These are phyloP conservation scores for Metridium senile DNA, from an alignment of 92 coral and sea anemone species.

Conservation along the genomic window DNA sequence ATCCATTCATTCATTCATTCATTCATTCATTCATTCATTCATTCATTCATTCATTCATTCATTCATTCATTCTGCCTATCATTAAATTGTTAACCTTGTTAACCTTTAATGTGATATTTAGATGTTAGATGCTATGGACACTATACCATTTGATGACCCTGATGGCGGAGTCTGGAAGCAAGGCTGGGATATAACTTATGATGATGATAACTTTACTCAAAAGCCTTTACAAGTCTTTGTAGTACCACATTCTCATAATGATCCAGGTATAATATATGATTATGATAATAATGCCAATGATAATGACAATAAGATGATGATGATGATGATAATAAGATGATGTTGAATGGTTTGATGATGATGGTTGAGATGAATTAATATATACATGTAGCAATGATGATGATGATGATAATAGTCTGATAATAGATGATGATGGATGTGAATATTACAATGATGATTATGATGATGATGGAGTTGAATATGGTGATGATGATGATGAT, in stretches of 20 bases:
- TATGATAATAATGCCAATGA: not conserved
- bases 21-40: no score
- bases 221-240: constrained; percentile 90
- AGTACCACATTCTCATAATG: constrained; percentile 99
- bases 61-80: no score
- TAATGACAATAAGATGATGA: not conserved
- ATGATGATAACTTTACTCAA: constrained; percentile 58
- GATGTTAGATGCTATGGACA: constrained; percentile 96
- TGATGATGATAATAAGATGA: not conserved
- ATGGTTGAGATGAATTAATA: not conserved
- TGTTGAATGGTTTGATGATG: not conserved
- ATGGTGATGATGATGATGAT: not conserved
- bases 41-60: no score
- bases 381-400: no score
- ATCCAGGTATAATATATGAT: constrained; percentile 73
- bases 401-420: not conserved
- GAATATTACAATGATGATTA: not conserved
- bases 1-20: no score
- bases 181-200: constrained; percentile 87
- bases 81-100: no score
- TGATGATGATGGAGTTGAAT: not conserved
- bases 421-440: not conserved
- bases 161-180: constrained; percentile 99
- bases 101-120: not conserved
- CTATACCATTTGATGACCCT: constrained; percentile 92